A percentile compares a stretch with the other conserved stretches of the same genome.
These are phyloP conservation scores for Acleris cristana DNA, from an alignment of 2,888 invertebrate genomes.

Conservation along the genomic window DNA sequence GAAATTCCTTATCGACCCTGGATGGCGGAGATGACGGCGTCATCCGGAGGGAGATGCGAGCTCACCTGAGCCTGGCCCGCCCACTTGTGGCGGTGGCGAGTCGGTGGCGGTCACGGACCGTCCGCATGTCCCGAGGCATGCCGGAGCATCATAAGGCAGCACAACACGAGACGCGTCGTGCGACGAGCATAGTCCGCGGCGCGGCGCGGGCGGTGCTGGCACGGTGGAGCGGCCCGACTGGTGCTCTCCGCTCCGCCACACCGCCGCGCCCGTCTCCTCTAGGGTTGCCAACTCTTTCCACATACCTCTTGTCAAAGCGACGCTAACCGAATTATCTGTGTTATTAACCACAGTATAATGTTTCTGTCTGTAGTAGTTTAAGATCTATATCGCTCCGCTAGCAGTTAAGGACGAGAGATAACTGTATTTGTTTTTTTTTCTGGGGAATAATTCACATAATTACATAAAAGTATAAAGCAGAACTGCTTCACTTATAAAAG, in stretches of 20 bases:
- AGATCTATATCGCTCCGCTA: too few relatives aligned
- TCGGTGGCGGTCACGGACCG: constrained; percentile 74
- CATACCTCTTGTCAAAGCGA: not conserved
- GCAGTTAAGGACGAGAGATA: too few relatives aligned
- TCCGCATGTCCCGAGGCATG: constrained; percentile 80
- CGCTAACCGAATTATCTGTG: not conserved
- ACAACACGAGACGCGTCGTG: constrained; percentile 76
- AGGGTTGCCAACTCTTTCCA: constrained; percentile 23
- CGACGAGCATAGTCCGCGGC: constrained; percentile 67
- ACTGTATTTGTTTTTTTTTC: too few relatives aligned
- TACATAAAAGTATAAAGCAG: too few relatives aligned
- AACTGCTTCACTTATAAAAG: too few relatives aligned
- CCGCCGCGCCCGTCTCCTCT: constrained; percentile 40
- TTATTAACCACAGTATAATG: not conserved
- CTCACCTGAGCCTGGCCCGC: constrained; percentile 80
- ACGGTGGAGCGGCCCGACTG: constrained; percentile 64
- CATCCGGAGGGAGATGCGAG: constrained; percentile 67
- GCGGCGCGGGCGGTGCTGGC: constrained; percentile 46
- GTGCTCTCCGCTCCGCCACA: constrained; percentile 53
- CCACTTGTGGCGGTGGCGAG: constrained; percentile 77
- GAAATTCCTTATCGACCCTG: constrained; percentile 67
- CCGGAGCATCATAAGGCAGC: constrained; percentile 81
- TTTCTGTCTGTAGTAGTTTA: too few relatives aligned
- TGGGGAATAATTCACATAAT: too few relatives aligned
- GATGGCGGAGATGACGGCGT: constrained; percentile 60